Evolutionary conservation across 1,140 invertebrate species (phyloP).

Genomic region (Metopolophium dirhodum): DNA sequence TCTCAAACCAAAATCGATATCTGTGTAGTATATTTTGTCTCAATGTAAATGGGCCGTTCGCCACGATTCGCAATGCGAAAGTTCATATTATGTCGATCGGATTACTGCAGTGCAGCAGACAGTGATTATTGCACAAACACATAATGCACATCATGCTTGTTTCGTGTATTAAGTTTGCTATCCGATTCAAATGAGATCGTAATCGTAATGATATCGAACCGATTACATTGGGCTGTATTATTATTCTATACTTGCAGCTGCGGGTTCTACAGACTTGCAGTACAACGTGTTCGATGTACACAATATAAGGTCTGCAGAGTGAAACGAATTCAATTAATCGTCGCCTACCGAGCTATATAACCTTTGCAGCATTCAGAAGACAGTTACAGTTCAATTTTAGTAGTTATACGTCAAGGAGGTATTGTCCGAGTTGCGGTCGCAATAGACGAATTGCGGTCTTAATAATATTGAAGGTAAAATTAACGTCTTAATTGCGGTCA

Average conservation of each 20-base stretch:
- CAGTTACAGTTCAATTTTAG: too few species aligned
- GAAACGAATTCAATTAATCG: not conserved
- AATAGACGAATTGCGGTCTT: too few species aligned
- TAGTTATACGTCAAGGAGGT: too few species aligned
- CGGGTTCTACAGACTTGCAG: not conserved
- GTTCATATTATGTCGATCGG: too few species aligned
- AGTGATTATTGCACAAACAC: not conserved
- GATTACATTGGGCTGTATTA: not conserved
- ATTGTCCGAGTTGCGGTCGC: too few species aligned
- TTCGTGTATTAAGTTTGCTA: not conserved
- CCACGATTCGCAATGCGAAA: not conserved
- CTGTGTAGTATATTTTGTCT: not conserved
- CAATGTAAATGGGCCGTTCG: not conserved
- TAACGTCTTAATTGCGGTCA: too few species aligned
- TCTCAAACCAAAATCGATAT: not conserved
- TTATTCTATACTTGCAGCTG: not conserved
- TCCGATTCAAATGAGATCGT: not conserved
- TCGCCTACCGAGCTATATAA: too few species aligned
- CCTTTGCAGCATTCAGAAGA: not conserved
- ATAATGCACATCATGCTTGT: too few species aligned
- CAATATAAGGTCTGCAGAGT: not conserved
- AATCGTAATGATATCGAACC: not conserved
- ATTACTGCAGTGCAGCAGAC: not conserved
- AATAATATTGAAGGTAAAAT: too few species aligned
- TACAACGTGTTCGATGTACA: not conserved